A percentile compares a stretch with the other conserved stretches of the same genome.
These are phyloP conservation scores for Onychostoma macrolepis DNA, from an alignment of 2,113 vertebrate genomes.

Conservation along the genomic window DNA sequence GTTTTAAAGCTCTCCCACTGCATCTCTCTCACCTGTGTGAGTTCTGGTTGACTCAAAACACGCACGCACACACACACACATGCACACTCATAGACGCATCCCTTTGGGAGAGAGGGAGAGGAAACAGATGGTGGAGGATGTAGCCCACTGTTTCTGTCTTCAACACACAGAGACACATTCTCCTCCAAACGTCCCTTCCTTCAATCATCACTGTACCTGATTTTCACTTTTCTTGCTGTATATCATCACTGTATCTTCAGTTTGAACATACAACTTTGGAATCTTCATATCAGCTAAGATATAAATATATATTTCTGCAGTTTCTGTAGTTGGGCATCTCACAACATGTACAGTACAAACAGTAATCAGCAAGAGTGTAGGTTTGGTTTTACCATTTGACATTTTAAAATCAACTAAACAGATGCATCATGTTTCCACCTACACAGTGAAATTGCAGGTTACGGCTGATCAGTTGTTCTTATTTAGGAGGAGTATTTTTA, in stretches of 20 bases:
- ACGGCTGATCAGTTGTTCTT: not conserved
- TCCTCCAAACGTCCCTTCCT: slow-evolving; percentile 14
- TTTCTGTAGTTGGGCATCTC: not conserved
- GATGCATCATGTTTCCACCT: not conserved
- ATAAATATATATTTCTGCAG: not conserved
- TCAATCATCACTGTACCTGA: not conserved
- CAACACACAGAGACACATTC: not conserved
- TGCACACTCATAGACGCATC: not conserved
- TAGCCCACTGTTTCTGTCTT: slow-evolving; percentile 8
- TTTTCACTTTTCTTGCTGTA: not conserved
- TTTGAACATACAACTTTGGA: not conserved
- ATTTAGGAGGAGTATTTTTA: not conserved
- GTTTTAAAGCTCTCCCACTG: not conserved
- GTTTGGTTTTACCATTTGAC: not conserved
- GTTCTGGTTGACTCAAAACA: not conserved
- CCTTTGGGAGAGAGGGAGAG: slow-evolving; percentile 15
- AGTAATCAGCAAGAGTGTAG: not conserved
- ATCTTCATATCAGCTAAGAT: not conserved
- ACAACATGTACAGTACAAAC: not conserved
- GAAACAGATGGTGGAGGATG: slow-evolving; percentile 26
- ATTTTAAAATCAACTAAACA: not conserved
- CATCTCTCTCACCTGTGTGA: slow-evolving; percentile 8
- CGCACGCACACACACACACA: no score
- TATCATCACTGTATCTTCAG: not conserved
- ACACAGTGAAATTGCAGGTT: not conserved